A percentile compares a stretch with the other conserved stretches of the same genome.
phyloP scores from a whole-genome alignment of 2,888 invertebrate species.

The Tridacna crocea region DNA sequence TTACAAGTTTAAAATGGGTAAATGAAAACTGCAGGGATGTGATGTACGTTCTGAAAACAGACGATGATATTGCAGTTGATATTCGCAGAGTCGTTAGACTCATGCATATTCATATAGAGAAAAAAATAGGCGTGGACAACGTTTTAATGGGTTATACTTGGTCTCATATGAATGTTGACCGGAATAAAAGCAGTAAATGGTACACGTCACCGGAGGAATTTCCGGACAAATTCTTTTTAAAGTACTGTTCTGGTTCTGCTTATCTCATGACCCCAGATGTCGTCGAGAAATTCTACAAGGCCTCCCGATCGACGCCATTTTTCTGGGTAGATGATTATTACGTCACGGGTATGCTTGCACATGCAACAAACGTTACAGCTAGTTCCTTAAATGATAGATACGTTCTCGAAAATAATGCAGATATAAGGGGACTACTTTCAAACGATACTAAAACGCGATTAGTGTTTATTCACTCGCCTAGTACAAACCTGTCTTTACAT shows the following conservation, averaged over 20 bases:
- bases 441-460: constrained; percentile 58
- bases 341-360: constrained; percentile 90
- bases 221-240: constrained; percentile 80
- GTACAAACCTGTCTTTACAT: constrained; percentile 38
- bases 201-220: constrained; percentile 82
- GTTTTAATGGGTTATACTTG: constrained; percentile 80
- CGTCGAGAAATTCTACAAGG: constrained; percentile 87
- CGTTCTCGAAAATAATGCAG: constrained; percentile 64
- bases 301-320: constrained; percentile 87
- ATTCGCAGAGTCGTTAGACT: constrained; percentile 83
- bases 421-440: constrained; percentile 39
- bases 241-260: constrained; percentile 85
- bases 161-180: constrained; percentile 82
- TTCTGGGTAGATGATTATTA: constrained; percentile 97
- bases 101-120: constrained; percentile 57
- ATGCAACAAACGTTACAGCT: constrained; percentile 69
- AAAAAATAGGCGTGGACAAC: constrained; percentile 64
- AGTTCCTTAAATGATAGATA: constrained; percentile 76
- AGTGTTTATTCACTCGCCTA: constrained; percentile 61
- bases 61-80: constrained; percentile 85
- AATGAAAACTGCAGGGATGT: constrained; percentile 80
- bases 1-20: constrained; percentile 84
- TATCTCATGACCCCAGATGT: constrained; percentile 88
- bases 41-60: constrained; percentile 83
- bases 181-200: constrained; percentile 84